Percentiles rank a stretch among this genome's conserved stretches.
These are phyloP conservation scores for Pseudopipra pipra DNA, from an alignment of 2,113 vertebrate species.

Conservation along the genomic window DNA sequence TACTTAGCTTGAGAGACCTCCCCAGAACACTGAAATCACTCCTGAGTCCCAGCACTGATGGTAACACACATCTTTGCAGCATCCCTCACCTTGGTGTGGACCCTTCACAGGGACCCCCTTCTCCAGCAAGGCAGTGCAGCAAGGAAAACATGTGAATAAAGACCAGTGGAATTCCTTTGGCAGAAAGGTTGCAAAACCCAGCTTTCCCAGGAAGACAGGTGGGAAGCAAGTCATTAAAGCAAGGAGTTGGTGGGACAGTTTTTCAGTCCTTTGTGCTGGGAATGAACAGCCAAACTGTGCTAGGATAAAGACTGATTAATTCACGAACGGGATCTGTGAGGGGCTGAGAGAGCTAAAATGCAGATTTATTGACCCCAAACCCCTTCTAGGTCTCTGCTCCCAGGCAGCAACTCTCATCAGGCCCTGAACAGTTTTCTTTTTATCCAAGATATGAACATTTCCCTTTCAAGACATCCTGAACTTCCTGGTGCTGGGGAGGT, in stretches of 20 bases:
- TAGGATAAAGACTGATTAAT: neutral
- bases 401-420: neutral
- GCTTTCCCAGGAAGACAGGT: neutral
- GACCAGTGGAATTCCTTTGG: neutral
- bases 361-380: neutral
- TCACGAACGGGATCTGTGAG: neutral
- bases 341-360: neutral
- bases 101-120: neutral
- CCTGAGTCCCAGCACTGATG: neutral
- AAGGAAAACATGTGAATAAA: accelerated
- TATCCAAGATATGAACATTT: neutral
- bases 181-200: neutral
- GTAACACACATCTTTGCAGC: neutral
- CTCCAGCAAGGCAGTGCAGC: neutral
- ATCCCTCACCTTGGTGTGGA: neutral
- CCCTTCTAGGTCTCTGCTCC: neutral
- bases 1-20: neutral
- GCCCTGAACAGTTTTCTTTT: neutral
- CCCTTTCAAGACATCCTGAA: neutral
- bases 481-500: neutral
- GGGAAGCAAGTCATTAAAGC: neutral
- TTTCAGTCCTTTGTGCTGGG: neutral
- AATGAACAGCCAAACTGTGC: neutral
- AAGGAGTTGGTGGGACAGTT: neutral
- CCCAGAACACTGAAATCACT: neutral